Conservation (phyloP, 2,797 vertebrate species). For the Odontamblyopus rebecca region DNA sequence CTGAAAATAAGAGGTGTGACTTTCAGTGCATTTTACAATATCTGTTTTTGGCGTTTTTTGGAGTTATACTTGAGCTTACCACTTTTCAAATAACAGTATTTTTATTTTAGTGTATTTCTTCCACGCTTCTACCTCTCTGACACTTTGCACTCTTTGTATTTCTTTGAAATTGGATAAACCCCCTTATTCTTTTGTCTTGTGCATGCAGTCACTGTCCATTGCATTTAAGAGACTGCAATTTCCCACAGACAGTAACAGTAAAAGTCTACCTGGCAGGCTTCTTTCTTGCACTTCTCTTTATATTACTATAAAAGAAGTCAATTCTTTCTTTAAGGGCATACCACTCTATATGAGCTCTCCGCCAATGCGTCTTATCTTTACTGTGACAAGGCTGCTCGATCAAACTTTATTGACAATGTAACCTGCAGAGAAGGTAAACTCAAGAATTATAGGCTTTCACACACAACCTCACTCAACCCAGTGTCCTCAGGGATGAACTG, state of each 20-base stretch:
- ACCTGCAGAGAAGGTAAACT: conserved; percentile 5
- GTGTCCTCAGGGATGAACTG: background rate
- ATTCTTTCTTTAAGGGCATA: conserved; percentile 14
- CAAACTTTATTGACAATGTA: conserved; percentile 8
- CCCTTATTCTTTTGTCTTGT: background rate
- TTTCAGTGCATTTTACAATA: background rate
- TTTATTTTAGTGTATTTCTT: background rate
- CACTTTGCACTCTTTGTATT: background rate
- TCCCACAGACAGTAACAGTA: conserved; percentile 7
- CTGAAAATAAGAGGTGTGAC: background rate
- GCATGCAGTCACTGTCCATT: conserved; percentile 2
- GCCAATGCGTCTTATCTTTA: conserved; percentile 22
- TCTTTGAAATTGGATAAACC: background rate
- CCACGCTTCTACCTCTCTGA: background rate
- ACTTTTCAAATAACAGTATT: background rate
- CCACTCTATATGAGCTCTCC: conserved; percentile 17
- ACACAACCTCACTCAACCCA: background rate
- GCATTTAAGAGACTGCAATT: conserved; percentile 1
- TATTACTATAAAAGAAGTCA: conserved; percentile 23
- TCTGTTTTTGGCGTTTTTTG: background rate
- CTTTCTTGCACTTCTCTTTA: conserved; percentile 12
- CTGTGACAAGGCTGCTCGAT: conserved; percentile 20
- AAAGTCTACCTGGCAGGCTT: conserved; percentile 8
- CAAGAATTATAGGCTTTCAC: conserved; percentile 1
- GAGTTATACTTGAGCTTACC: background rate